Percentiles rank a stretch among this genome's conserved stretches.
phyloP scores from a whole-genome alignment of 2,888 invertebrate species.

The Adineta ricciae region DNA sequence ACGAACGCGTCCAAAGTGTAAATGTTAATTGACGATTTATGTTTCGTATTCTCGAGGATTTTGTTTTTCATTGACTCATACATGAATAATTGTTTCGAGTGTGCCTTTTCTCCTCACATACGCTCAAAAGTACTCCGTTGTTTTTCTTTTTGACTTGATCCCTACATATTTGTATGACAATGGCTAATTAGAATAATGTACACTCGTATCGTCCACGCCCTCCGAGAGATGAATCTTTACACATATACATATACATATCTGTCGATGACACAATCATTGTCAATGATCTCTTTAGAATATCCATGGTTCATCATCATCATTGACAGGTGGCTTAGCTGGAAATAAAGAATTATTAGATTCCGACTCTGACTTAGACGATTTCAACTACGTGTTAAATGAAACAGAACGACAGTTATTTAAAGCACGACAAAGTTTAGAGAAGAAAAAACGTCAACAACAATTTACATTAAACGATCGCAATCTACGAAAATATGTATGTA shows the following conservation, averaged over 20 bases:
- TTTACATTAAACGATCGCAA: not conserved
- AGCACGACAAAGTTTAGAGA: constrained; percentile 20
- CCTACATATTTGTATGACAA: not conserved
- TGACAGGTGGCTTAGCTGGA: not conserved
- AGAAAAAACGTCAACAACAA: not conserved
- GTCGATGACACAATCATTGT: not conserved
- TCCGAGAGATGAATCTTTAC: not conserved
- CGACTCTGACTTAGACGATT: constrained; percentile 5
- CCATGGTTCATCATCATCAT: not conserved
- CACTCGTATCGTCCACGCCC: not conserved
- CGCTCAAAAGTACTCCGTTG: not conserved
- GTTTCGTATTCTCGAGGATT: too few species aligned
- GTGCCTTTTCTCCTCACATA: too few species aligned
- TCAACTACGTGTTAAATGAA: constrained; percentile 11
- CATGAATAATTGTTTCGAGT: not conserved
- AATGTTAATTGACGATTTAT: not conserved
- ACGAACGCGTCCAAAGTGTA: not conserved
- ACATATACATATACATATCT: not conserved
- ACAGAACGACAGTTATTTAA: constrained; percentile 5
- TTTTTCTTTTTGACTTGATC: not conserved
- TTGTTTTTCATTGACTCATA: not conserved
- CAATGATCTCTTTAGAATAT: not conserved
- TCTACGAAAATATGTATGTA: constrained; percentile 11
- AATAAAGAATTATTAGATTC: not conserved
- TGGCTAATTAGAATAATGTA: not conserved